phyloP scores from a whole-genome alignment of 2,113 vertebrate species.

The Vireo altiloquus region DNA sequence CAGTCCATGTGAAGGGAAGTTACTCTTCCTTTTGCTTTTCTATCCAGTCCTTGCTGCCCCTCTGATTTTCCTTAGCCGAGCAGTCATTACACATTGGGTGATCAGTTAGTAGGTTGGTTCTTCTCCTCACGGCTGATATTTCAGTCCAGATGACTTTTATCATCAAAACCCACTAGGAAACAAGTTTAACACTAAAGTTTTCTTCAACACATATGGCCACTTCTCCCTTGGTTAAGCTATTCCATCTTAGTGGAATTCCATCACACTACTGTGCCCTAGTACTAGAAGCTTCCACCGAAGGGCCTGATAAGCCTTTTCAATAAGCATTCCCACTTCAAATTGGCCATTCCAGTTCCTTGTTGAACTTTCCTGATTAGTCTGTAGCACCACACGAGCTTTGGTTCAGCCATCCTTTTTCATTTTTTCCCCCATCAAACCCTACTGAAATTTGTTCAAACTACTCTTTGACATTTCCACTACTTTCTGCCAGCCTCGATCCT shows the following conservation, averaged over 20 bases:
- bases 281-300: not conserved
- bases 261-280: not conserved
- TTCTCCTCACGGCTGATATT: not conserved
- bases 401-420: not conserved
- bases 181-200: not conserved
- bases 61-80: not conserved
- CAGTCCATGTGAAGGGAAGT: not conserved
- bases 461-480: not conserved
- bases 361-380: not conserved
- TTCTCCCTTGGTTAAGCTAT: not conserved
- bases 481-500: not conserved
- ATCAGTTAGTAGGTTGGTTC: not conserved
- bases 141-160: not conserved
- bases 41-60: too few species aligned
- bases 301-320: not conserved
- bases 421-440: not conserved
- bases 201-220: not conserved
- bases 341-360: not conserved
- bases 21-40: not conserved
- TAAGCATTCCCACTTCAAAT: not conserved
- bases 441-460: not conserved
- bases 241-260: not conserved
- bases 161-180: not conserved
- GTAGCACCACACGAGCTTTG: not conserved
- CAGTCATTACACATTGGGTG: fast-evolving